Conservation (phyloP, 2,888 invertebrate genomes). For the Acleris cristana region DNA sequence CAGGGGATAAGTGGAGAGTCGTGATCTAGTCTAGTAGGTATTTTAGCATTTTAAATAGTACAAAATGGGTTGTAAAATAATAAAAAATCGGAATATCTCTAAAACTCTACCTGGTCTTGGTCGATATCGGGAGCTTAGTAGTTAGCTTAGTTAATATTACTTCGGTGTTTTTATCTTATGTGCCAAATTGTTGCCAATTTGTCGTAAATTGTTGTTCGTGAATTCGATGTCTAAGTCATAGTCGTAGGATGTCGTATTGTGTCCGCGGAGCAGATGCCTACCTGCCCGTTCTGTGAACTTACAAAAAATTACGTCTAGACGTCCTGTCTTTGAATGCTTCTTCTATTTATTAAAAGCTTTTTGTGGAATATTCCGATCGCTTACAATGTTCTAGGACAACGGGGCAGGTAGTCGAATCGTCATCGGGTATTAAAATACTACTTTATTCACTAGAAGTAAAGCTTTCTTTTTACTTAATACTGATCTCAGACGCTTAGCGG, state of each 20-base stretch:
- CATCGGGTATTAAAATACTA: constrained; percentile 56
- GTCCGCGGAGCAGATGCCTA: constrained; percentile 60
- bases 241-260: constrained; percentile 34
- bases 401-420: constrained; percentile 71
- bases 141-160: constrained; percentile 5
- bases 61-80: constrained; percentile 3
- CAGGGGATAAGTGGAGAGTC: neutral
- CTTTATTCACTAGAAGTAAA: constrained; percentile 57
- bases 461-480: constrained; percentile 34
- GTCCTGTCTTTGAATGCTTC: constrained; percentile 76
- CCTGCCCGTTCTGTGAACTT: constrained; percentile 73
- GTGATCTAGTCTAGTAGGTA: constrained; percentile 2
- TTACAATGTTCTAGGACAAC: constrained; percentile 69
- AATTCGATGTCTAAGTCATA: constrained; percentile 21
- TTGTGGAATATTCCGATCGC: constrained; percentile 69
- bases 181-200: constrained; percentile 35
- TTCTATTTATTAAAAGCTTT: constrained; percentile 71
- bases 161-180: constrained; percentile 18
- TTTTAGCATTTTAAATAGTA: constrained; percentile 5
- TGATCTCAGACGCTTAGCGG: constrained; percentile 35
- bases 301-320: constrained; percentile 75
- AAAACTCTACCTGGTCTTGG: constrained; percentile 6
- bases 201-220: constrained; percentile 25
- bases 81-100: neutral
- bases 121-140: constrained; percentile 26